Base-by-base conservation (phyloP, 2,888 invertebrate species). In the Phorcus lineatus region DNA sequence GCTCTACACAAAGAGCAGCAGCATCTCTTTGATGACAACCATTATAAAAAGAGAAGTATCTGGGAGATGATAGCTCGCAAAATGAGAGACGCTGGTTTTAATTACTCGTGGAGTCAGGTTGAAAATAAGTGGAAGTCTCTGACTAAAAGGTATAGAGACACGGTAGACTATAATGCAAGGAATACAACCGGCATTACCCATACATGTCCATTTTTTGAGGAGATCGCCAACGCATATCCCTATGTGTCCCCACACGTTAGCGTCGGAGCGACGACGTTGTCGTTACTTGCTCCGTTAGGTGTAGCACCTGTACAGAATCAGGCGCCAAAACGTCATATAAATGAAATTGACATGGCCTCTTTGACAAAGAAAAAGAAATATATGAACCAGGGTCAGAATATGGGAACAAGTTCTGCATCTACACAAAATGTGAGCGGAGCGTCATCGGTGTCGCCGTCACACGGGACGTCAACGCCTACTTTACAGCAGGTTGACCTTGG, bases 101-200 rank as follows among this genome's bases (percentile, higher is more conserved):
- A 70, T 54, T 82, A 80, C 53, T 40, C 79, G 19, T 82, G 80
- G 80, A 77, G 76, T 66, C 82, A 82, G 16, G 82, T 79, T 28
- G 82, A 82, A 28, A 82, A 80, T 77, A 82, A 82, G 22, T 82
- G 82, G 82, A 82, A 82, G 47, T 80, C 80, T 9, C 70, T 82
- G 66, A 82, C 80, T 16, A 82, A 82, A 47, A 70, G 78, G 55
- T 82, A 79, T 55, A 70, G 82, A 19, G 82, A 82, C 66, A 79
- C 77, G 1, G 53, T 81, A 16, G 77, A 81, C 67, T 55, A 55
- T 16, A 82, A 81, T 47, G 76, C 54, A 1, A 77, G 67, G 19
- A 55, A 53, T 31, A 47, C 54, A 7, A 55, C 52, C 24, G 28
- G 52, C 22, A 40, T 74, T 0, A n/a, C 74, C 17, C 74, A 74